phyloP scores from a whole-genome alignment of 2,888 invertebrate genomes.

The Drosophila helvetica region DNA sequence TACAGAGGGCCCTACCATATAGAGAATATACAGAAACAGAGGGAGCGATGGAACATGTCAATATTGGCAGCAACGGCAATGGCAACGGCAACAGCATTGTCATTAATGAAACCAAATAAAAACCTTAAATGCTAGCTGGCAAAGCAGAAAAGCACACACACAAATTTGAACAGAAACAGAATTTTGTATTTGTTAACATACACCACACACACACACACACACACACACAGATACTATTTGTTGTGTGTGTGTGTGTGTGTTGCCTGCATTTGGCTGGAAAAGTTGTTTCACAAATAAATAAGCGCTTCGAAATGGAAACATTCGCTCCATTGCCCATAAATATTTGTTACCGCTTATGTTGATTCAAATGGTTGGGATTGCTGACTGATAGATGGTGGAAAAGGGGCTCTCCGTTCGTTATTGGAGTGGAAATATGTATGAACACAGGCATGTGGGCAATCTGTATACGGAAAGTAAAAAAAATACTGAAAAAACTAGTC shows the following conservation, averaged over 20 bases:
- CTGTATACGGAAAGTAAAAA: background rate
- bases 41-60: conserved; percentile 56
- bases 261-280: conserved; percentile 59
- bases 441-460: background rate
- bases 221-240: conserved; percentile 21
- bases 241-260: conserved; percentile 22
- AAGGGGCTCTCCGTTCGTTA: background rate
- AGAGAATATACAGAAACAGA: background rate
- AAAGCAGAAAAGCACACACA: conserved; percentile 39
- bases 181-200: conserved; percentile 35
- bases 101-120: conserved; percentile 73
- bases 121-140: conserved; percentile 62
- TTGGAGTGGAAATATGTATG: background rate
- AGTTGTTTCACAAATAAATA: conserved; percentile 64
- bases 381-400: conserved; percentile 29
- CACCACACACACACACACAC: conserved; percentile 26
- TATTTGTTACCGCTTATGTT: conserved; percentile 68
- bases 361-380: conserved; percentile 70
- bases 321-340: conserved; percentile 62
- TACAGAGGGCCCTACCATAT: background rate
- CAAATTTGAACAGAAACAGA: conserved; percentile 26
- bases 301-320: conserved; percentile 58
- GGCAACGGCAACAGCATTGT: conserved; percentile 10
- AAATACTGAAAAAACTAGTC: background rate
- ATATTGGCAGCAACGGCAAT: conserved; percentile 52